These are phyloP conservation scores for Aporrectodea caliginosa DNA, from an alignment of 1,140 invertebrate species.

Conservation along the genomic window DNA sequence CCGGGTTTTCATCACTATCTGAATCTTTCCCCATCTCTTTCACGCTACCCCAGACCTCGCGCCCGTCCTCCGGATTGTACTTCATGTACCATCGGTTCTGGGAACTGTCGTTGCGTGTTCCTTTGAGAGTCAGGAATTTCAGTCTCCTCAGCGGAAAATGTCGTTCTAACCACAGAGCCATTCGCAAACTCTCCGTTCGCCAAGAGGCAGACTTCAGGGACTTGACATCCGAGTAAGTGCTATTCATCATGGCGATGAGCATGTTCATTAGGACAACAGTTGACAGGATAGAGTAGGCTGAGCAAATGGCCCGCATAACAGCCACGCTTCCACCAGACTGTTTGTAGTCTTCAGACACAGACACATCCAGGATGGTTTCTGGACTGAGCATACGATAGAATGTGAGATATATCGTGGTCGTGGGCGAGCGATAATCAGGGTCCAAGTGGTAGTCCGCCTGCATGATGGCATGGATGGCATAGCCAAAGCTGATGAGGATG, in stretches of 20 bases:
- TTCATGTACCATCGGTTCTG: constrained; percentile 17
- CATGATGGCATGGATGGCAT: constrained; percentile 31
- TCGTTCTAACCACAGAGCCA: constrained; percentile 29
- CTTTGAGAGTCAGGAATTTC: background rate
- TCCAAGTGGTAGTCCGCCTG: constrained; percentile 14
- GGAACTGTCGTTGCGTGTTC: background rate
- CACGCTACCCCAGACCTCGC: background rate
- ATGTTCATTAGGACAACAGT: constrained; percentile 34
- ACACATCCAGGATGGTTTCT: constrained; percentile 28
- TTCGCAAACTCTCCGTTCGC: constrained; percentile 23
- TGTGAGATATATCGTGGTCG: constrained; percentile 29
- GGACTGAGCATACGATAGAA: constrained; percentile 35
- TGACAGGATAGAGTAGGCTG: constrained; percentile 31
- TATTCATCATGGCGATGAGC: constrained; percentile 35
- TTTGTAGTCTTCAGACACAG: constrained; percentile 13
- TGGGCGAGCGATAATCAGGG: background rate
- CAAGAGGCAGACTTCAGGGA: constrained; percentile 22
- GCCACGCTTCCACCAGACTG: constrained; percentile 13
- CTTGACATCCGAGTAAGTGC: constrained; percentile 32
- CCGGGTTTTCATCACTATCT: background rate
- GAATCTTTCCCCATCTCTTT: background rate
- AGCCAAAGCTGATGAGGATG: constrained; percentile 32
- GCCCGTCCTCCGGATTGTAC: background rate
- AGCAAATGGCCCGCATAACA: constrained; percentile 2
- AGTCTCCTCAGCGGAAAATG: background rate